phyloP scores from a whole-genome alignment of 1,140 invertebrate species.

The Brachionus sp. region DNA sequence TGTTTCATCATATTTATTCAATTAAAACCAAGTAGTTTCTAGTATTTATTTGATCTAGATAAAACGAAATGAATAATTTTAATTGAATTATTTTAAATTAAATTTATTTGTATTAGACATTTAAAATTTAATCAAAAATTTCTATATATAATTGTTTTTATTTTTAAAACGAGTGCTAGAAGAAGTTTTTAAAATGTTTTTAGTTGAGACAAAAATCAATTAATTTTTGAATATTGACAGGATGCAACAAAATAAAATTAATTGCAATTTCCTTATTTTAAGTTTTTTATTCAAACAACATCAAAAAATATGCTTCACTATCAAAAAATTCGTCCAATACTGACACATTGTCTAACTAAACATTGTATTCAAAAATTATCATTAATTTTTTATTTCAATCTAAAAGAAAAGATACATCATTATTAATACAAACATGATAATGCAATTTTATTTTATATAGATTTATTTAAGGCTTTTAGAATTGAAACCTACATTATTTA shows the following conservation, averaged over 20 bases:
- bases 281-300: neutral
- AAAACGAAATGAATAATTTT: no score
- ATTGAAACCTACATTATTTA: neutral
- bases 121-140: no score
- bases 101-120: neutral
- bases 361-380: neutral
- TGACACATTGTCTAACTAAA: neutral
- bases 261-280: neutral
- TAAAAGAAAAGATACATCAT: no score
- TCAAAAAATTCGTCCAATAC: neutral
- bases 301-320: neutral
- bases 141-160: neutral
- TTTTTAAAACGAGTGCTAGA: neutral
- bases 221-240: neutral
- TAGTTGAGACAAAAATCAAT: neutral
- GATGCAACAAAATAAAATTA: neutral
- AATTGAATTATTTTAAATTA: no score
- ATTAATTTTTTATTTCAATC: no score
- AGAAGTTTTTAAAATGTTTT: neutral
- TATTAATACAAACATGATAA: no score
- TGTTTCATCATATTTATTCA: no score
- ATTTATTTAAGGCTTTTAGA: neutral
- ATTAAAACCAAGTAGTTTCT: no score
- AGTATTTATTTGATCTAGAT: no score
- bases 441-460: neutral